Base-by-base conservation (phyloP, 2,797 vertebrate genomes). In the Notolabrus celidotus region DNA sequence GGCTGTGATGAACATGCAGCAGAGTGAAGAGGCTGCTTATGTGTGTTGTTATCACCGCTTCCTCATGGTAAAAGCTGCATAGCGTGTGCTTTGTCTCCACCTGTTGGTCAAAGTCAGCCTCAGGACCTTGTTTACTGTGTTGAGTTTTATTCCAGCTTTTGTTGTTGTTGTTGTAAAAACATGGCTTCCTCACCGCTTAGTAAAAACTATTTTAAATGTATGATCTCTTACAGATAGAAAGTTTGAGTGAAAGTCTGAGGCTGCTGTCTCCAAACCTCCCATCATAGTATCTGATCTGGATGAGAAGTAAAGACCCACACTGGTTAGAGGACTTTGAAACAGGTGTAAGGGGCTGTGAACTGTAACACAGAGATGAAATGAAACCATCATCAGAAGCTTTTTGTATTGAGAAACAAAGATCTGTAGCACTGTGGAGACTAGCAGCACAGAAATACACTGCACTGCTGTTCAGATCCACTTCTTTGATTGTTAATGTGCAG, bases 401-500 rank as follows among this genome's bases (percentile, higher is more conserved):
- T 56, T 22, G 79, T 83, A 16, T 4, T 42, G 55, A 67, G 29
- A 12, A 41, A 14, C 27, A 47, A 54, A 27, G 38, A 16, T n/a
- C 17, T 47, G 12, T 20, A 20, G 4, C 68, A 86, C 71, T 65
- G 83, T 87, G 83, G 14, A 42, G 39, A 56, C 57, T 54, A 54
- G 52, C 52, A 38, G 52, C 52, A 23, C 52, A 54, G 20, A 38
- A 54, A 14, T 54, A 38, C 0, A 54, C 33, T 25, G 33, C 36
- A 41, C 36, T 55, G 22, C 20, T 56, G 19, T 42, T 31, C 53
- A 29, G 11, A 3, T 27, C 45, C 9, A 79, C 22, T 1, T 29
- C n/a, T 11, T 68, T 20, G 14, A 81, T 62, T n/a, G 39, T 84
- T 58, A 88, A 65, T 11, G 8, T 64, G 33, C 63, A 66, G 2